Evolutionary conservation across 2,888 invertebrate species (phyloP), one percentile per base, ranked within the genome.

Genomic region (Andrena bicolor): DNA sequence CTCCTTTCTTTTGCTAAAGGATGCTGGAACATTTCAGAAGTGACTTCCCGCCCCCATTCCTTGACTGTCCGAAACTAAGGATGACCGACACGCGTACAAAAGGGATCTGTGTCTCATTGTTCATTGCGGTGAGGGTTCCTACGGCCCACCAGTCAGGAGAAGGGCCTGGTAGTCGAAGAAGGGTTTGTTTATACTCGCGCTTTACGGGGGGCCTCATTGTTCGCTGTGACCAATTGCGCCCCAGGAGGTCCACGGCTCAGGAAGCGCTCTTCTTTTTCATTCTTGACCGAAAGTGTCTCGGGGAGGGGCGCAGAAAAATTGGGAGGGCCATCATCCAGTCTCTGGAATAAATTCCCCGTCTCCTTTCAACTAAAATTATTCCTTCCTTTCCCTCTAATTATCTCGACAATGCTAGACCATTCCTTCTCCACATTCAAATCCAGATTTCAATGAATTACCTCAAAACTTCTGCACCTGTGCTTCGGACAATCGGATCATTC

Each of bases 161-260:
- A 51, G 60, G 73, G 78, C 80, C 75, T 71, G 80, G 76, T 82
- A 80, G 79, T 78, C 82, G 85, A 80, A 88, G 87, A 91, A 90
- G 90, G 90, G 91, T 92, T 92, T 92, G 92, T 92, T 92, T 91
- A 91, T 90, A 90, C 86, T 89, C 80, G 70, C 75, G 70, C 81
- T 74, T 83, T 85, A 86, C 88, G 83, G 88, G 90, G 90, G 88
- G 88, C 79, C 84, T 85, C 83, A 90, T 92, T 91, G 90, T 90
- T 89, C 88, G 68, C 87, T 89, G 90, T 91, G 90, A 90, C 92
- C 92, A 92, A 92, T 92, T 91, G 92, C 88, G 60, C 91, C 60
- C 82, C 85, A 79, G 90, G 91, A 80, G 89, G 81, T 80, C 80
- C 61, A 56, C 63, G 56, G 51, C 32, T 53, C 41, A 75, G 70